phyloP scores from a whole-genome alignment of 2,797 vertebrate genomes.

The Peromyscus aztecus region DNA sequence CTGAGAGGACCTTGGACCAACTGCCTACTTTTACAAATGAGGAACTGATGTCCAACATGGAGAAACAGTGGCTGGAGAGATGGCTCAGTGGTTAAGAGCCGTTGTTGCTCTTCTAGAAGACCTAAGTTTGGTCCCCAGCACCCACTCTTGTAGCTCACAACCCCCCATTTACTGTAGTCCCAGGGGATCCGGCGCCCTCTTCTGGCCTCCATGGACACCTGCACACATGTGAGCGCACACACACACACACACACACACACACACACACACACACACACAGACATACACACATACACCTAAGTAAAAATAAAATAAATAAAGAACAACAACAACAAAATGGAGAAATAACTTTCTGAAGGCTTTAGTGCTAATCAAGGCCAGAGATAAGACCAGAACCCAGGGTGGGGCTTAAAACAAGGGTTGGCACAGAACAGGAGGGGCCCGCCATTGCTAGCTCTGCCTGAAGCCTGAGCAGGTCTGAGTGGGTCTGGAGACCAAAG shows the following conservation, averaged over 20 bases:
- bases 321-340: conserved; percentile 16
- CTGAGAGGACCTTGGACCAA: background rate
- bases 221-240: background rate
- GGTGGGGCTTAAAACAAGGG: background rate
- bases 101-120: background rate
- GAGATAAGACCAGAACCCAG: conserved; percentile 41
- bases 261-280: background rate
- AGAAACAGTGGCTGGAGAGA: conserved; percentile 44
- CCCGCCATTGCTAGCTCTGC: background rate
- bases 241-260: background rate
- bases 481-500: background rate
- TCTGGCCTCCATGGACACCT: background rate
- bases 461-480: conserved; percentile 18
- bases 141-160: background rate
- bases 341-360: conserved; percentile 42
- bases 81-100: background rate
- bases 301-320: background rate
- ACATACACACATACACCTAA: background rate
- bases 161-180: background rate
- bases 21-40: conserved; percentile 45
- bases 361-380: conserved; percentile 1
- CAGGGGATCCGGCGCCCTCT: background rate
- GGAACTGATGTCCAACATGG: conserved; percentile 44
- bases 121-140: background rate
- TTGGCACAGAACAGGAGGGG: background rate